Percentiles rank a stretch among this genome's conserved stretches.
phyloP scores from a whole-genome alignment of 2,888 invertebrate species.

The Pherbina coryleti region DNA sequence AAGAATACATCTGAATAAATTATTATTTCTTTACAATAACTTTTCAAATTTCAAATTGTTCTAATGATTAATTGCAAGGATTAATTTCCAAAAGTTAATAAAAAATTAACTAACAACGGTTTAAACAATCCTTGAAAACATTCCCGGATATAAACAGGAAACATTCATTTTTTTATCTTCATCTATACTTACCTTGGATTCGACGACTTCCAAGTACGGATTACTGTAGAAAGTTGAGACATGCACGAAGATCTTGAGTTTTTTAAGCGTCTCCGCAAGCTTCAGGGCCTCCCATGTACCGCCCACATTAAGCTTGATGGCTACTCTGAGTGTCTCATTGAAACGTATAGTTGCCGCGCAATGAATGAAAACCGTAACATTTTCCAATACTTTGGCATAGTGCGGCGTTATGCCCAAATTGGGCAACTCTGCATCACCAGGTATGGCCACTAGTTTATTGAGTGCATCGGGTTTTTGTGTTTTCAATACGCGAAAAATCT shows the following conservation, averaged over 20 bases:
- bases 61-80: too few relatives aligned
- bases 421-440: slow-evolving; percentile 57
- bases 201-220: slow-evolving; percentile 79
- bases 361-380: slow-evolving; percentile 80
- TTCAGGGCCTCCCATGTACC: slow-evolving; percentile 76
- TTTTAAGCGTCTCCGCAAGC: slow-evolving; percentile 73
- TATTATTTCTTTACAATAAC: too few relatives aligned
- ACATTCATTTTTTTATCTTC: too few relatives aligned
- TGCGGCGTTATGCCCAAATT: slow-evolving; percentile 56
- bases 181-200: slow-evolving; percentile 77
- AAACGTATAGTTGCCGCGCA: slow-evolving; percentile 86
- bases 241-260: slow-evolving; percentile 77
- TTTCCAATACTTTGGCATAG: slow-evolving; percentile 59
- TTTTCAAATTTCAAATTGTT: too few relatives aligned
- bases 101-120: too few relatives aligned
- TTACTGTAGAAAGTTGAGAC: slow-evolving; percentile 91
- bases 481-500: slow-evolving; percentile 46
- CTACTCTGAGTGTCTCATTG: slow-evolving; percentile 79
- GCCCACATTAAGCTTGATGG: slow-evolving; percentile 75
- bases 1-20: slow-evolving; percentile 53
- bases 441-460: slow-evolving; percentile 57
- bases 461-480: slow-evolving; percentile 54
- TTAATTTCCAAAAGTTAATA: not conserved
- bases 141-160: too few relatives aligned
- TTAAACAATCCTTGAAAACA: too few relatives aligned